Evolutionary conservation across 2,797 vertebrate genomes (phyloP), one percentile per base, ranked within the genome.

Genomic region (Cryptoprocta ferox): DNA sequence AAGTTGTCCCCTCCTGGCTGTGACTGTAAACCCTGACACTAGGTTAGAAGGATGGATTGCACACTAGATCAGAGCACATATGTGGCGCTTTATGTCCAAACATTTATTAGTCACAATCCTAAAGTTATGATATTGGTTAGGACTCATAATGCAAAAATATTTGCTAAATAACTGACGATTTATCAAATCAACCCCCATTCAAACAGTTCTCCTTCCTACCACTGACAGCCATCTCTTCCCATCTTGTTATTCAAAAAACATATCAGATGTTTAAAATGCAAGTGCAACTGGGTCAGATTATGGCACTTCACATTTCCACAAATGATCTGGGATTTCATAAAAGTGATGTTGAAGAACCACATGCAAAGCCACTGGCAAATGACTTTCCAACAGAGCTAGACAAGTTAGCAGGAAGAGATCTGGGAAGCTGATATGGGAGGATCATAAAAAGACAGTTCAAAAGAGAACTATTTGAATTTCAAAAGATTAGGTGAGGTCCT

Each of bases 381-480:
- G 37, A 68, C 12, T 56, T 94, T 24, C 59, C 71, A 32, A 78
- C 6, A 94, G 71, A 93, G 19, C n/a, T 76, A 88, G 42, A 76
- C 1, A 35, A 85, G 21, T 71, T 66, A 79, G 39, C 15, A 73
- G 39, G 13, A 93, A 19, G 24, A 84, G 45, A 86, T 75, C 2
- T 59, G 32, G 65, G 26, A 96, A 42, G 87, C 24, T 35, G 32
- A 83, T 30, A n/a, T 48, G 21, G 37, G 24, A n/a, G 26, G 5
- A 73, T 93, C 48, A 56, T 30, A 81, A 93, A 87, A 93, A 61
- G 28, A 88, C 11, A 93, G 32, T 56, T 89, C 18, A 91, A 83
- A 73, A n/a, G 28, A 71, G 65, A 73, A 83, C 48, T 78, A 89
- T 42, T 66, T 91, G 42, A 89, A 89, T 93, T 96, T 89, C 37